A percentile compares a stretch with the other conserved stretches of the same genome.
These are phyloP conservation scores for Catocala sponsa DNA, from an alignment of 2,888 invertebrate genomes.

Conservation along the genomic window DNA sequence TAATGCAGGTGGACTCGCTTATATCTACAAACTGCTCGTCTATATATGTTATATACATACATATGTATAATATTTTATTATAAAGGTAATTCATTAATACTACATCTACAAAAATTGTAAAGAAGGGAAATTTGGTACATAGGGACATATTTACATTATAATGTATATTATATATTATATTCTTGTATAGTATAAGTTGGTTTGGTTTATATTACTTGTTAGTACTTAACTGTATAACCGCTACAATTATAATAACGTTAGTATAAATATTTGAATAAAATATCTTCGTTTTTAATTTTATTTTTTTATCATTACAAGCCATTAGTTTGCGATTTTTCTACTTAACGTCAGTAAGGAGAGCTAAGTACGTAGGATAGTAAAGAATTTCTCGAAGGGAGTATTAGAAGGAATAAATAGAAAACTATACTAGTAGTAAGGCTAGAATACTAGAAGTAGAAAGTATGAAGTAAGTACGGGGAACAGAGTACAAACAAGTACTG, in stretches of 20 bases:
- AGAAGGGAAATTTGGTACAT: constrained; percentile 87
- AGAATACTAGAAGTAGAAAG: constrained; percentile 52
- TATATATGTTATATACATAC: constrained; percentile 13
- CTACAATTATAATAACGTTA: constrained; percentile 82
- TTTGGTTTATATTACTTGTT: constrained; percentile 70
- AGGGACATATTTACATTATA: constrained; percentile 81
- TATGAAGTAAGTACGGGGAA: constrained; percentile 41
- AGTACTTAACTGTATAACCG: constrained; percentile 66
- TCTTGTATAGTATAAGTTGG: constrained; percentile 83
- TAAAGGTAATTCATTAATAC: constrained; percentile 48
- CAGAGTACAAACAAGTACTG: constrained; percentile 28
- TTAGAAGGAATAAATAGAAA: constrained; percentile 68
- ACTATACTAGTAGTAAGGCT: constrained; percentile 57
- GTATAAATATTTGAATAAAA: constrained; percentile 86
- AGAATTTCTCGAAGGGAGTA: constrained; percentile 69
- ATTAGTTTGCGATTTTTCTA: constrained; percentile 69
- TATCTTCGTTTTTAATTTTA: constrained; percentile 73
- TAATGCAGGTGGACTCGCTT: constrained; percentile 36
- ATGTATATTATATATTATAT: constrained; percentile 80
- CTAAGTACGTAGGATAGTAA: constrained; percentile 61
- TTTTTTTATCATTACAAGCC: constrained; percentile 68
- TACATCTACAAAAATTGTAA: constrained; percentile 85
- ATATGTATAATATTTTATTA: constrained; percentile 37
- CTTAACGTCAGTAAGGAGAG: constrained; percentile 67
- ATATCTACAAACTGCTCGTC: constrained; percentile 19